Evolutionary conservation across 2,797 vertebrate genomes (phyloP), one percentile per base, ranked within the genome.

Genomic region (Oryzias sinensis): DNA sequence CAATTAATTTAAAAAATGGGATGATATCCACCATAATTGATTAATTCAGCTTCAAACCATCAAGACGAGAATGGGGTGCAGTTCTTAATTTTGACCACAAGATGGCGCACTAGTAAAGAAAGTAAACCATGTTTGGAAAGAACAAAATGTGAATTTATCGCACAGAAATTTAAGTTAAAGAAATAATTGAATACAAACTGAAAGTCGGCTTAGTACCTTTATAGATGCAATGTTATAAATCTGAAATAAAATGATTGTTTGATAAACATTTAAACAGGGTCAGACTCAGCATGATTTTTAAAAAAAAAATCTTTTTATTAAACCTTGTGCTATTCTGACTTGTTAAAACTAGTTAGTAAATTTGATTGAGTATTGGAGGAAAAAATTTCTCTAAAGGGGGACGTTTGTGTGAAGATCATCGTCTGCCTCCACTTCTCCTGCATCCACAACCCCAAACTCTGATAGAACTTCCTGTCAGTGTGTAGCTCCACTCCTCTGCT

Each of bases 381-480:
- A 27, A 27, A 1, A 27, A 6, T 6, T 6, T 6, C 27, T 27
- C 6, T 27, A 1, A 7, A 27, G 7, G 27, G 27, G 1, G 27
- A 27, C 27, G 27, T 27, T 7, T 7, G 33, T 37, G 33, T 11
- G 33, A 13, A 33, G 9, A 37, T 73, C 71, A 62, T 83, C 80
- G 82, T 88, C 87, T 90, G 81, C 79, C 79, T 86, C 78, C 74
- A 81, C 83, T 89, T 86, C 20, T 76, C 79, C 66, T 53, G 56
- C 66, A 83, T 77, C 79, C 77, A 70, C 68, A 81, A 88, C 84
- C 87, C 74, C 86, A 87, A 65, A 57, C 65, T 78, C 64, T 64
- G 72, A 58, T 71, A 74, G 77, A 80, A 82, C 70, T 68, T 82
- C 77, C 69, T 76, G 73, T 77, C 62, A 56, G 52, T 37, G 55